Percentiles rank a stretch among this genome's conserved stretches.
These are phyloP conservation scores for Sarcophaga variegata DNA, from an alignment of 2,888 invertebrate species.

Conservation along the genomic window DNA sequence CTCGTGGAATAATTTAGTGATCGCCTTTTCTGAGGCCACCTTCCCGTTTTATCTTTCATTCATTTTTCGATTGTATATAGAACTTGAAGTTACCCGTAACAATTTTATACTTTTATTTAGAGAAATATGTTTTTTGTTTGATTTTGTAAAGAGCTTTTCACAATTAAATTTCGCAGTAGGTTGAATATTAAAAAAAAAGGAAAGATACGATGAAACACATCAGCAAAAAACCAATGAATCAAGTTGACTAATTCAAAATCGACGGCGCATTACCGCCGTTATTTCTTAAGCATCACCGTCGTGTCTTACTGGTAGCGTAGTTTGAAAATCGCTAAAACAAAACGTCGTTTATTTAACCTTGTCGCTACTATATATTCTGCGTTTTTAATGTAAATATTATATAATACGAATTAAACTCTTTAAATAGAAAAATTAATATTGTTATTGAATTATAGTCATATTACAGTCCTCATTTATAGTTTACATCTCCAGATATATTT, in stretches of 20 bases:
- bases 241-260: neutral
- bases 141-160: slow-evolving; percentile 42
- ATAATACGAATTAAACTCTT: too few relatives aligned
- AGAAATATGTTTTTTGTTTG: slow-evolving; percentile 22
- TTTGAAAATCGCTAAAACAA: too few relatives aligned
- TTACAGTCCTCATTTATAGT: too few relatives aligned
- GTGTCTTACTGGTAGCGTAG: neutral
- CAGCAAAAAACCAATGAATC: slow-evolving; percentile 59
- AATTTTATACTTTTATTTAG: slow-evolving; percentile 18
- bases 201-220: slow-evolving; percentile 68
- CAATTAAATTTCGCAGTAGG: slow-evolving; percentile 45
- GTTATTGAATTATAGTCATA: too few relatives aligned
- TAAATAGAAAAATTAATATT: too few relatives aligned
- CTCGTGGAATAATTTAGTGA: neutral
- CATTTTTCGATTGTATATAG: slow-evolving; percentile 1
- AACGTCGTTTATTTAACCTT: too few relatives aligned
- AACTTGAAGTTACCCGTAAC: slow-evolving; percentile 13
- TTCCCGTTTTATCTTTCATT: slow-evolving; percentile 26
- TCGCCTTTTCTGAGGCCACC: slow-evolving; percentile 16
- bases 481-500: too few relatives aligned
- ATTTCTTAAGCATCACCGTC: neutral
- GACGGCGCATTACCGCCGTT: neutral
- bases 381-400: too few relatives aligned
- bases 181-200: slow-evolving; percentile 61
- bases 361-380: too few relatives aligned